Percentiles rank a stretch among this genome's conserved stretches.
Evolutionary conservation across 64 coral and sea anemone genomes (phyloP).

Genomic region (Montipora efflorescens): DNA sequence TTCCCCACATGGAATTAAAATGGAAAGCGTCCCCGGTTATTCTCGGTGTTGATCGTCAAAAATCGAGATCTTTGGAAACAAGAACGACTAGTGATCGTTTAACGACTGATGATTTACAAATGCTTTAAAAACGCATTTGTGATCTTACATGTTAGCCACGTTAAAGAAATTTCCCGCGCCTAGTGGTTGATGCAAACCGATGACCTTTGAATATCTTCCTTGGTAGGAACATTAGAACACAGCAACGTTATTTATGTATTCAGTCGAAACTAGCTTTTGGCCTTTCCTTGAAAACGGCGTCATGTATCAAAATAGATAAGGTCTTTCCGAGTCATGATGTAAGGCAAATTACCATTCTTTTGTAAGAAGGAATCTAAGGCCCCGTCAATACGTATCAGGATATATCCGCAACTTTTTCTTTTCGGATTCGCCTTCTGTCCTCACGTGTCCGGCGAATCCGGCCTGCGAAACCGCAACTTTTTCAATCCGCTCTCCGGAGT

Average conservation of each 20-base stretch:
- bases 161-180: not conserved
- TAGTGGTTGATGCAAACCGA: not conserved
- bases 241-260: not conserved
- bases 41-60: not conserved
- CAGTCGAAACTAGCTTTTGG: not conserved
- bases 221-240: not conserved
- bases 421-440: too few species aligned
- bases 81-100: not conserved
- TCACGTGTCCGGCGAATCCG: too few species aligned
- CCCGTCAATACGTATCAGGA: too few species aligned
- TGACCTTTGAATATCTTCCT: not conserved
- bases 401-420: too few species aligned
- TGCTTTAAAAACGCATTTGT: not conserved
- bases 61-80: not conserved
- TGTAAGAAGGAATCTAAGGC: not conserved
- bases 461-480: too few species aligned
- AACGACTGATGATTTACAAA: not conserved
- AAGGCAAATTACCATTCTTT: not conserved
- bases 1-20: too few species aligned
- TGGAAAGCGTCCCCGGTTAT: too few species aligned
- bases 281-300: not conserved
- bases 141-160: not conserved
- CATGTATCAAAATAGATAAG: too few species aligned
- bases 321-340: not conserved
- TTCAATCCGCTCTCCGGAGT: too few species aligned